Conservation (phyloP, 2,888 invertebrate species). For the Oegoconia quadripuncta region DNA sequence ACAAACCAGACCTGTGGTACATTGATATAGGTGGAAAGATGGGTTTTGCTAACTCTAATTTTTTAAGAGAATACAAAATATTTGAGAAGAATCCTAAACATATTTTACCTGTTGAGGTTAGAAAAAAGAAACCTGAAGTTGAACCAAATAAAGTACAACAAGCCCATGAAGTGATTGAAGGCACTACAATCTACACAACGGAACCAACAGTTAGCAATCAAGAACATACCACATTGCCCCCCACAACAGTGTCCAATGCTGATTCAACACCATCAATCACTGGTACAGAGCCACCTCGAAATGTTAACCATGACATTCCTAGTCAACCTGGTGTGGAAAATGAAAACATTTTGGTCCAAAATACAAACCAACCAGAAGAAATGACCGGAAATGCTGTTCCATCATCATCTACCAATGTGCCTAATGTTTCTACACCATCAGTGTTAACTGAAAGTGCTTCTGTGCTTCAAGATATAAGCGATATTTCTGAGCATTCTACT, state of each 20-base stretch:
- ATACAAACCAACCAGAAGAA: background rate
- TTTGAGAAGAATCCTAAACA: constrained; percentile 48
- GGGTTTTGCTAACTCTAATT: constrained; percentile 81
- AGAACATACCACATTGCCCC: constrained; percentile 25
- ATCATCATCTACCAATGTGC: background rate
- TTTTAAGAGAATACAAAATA: constrained; percentile 81
- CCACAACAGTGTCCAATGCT: constrained; percentile 10
- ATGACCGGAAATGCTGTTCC: background rate
- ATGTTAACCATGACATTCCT: background rate
- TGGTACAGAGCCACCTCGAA: constrained; percentile 1
- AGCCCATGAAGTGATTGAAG: constrained; percentile 80
- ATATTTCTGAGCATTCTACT: background rate
- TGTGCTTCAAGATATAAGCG: background rate
- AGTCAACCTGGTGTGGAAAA: background rate
- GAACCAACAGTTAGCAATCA: constrained; percentile 30
- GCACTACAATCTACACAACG: constrained; percentile 80
- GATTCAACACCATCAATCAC: constrained; percentile 14
- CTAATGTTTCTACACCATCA: background rate
- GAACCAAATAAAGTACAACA: constrained; percentile 61
- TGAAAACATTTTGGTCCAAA: constrained; percentile 1
- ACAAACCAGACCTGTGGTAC: constrained; percentile 81
- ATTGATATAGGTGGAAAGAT: constrained; percentile 82
- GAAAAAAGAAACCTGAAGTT: constrained; percentile 11
- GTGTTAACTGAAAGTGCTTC: background rate
- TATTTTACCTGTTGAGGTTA: constrained; percentile 45